Conservation (phyloP, 2,888 invertebrate genomes). For the Heliconius erato region DNA sequence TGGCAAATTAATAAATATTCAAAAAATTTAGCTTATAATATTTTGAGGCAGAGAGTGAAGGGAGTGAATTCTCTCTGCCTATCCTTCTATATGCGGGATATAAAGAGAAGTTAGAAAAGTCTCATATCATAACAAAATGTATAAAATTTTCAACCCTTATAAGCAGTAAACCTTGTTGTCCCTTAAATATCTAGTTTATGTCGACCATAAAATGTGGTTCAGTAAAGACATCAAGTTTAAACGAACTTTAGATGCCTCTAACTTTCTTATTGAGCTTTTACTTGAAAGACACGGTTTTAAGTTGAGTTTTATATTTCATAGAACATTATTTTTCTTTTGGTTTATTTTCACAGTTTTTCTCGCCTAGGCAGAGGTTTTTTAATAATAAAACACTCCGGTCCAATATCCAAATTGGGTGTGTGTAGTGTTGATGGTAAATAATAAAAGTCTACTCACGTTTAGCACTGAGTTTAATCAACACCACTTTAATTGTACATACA, state of each 20-base stretch:
- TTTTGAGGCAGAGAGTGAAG: no score
- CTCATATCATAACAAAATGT: constrained; percentile 3
- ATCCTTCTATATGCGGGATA: not conserved
- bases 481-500: no score
- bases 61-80: not conserved
- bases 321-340: not conserved
- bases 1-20: no score
- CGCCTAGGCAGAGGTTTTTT: no score
- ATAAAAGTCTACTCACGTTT: no score
- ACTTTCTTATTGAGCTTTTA: constrained; percentile 44
- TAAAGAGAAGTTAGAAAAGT: not conserved
- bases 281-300: constrained; percentile 16
- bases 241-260: constrained; percentile 38
- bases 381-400: no score
- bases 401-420: no score
- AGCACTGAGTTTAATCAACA: no score
- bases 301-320: not conserved
- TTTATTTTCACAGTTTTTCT: not conserved
- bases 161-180: constrained; percentile 20
- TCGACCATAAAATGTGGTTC: constrained; percentile 40
- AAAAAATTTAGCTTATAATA: no score
- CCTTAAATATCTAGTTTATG: constrained; percentile 42
- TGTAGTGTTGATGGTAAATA: no score
- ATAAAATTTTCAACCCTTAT: constrained; percentile 13
- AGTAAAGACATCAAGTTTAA: constrained; percentile 40